A percentile compares a stretch with the other conserved stretches of the same genome.
These are phyloP conservation scores for Sebastes variabilis DNA, from an alignment of 2,797 vertebrate genomes.

Conservation along the genomic window DNA sequence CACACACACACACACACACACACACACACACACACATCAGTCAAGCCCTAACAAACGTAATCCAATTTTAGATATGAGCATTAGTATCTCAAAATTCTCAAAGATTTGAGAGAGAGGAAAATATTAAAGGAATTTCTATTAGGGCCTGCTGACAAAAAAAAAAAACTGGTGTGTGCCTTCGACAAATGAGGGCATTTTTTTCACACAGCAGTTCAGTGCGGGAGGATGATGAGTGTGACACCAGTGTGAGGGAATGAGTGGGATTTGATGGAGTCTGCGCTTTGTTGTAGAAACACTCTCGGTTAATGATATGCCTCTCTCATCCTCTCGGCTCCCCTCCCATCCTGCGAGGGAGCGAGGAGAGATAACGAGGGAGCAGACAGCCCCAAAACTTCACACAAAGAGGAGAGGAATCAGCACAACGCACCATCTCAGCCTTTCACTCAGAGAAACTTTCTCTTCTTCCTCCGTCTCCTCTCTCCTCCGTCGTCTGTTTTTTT, in stretches of 20 bases:
- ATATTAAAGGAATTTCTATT: slow-evolving; percentile 63
- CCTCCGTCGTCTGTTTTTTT: slow-evolving; percentile 21
- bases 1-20: slow-evolving; percentile 10
- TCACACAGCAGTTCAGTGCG: slow-evolving; percentile 45
- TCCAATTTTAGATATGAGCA: slow-evolving; percentile 62
- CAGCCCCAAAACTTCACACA: slow-evolving; percentile 70
- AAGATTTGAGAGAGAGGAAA: slow-evolving; percentile 44
- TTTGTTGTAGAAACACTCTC: slow-evolving; percentile 76
- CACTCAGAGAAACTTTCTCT: slow-evolving; percentile 58
- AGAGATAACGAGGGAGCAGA: slow-evolving; percentile 75
- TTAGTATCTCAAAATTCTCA: slow-evolving; percentile 43
- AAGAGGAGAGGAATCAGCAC: slow-evolving; percentile 59
- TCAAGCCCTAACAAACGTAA: slow-evolving; percentile 43
- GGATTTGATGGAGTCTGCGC: slow-evolving; percentile 67
- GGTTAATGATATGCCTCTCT: slow-evolving; percentile 76
- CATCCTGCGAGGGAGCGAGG: slow-evolving; percentile 37
- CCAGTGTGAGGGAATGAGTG: slow-evolving; percentile 62
- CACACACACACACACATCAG: slow-evolving; percentile 2
- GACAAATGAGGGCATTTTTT: slow-evolving; percentile 62
- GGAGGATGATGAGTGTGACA: slow-evolving; percentile 59
- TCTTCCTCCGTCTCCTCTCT: slow-evolving; percentile 32
- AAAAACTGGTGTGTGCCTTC: slow-evolving; percentile 38
- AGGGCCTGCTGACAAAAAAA: slow-evolving; percentile 31
- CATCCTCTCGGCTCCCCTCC: slow-evolving; percentile 56
- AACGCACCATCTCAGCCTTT: slow-evolving; percentile 52